Base-by-base conservation (phyloP, 2,797 vertebrate genomes). In the Pseudomugil tenellus region DNA sequence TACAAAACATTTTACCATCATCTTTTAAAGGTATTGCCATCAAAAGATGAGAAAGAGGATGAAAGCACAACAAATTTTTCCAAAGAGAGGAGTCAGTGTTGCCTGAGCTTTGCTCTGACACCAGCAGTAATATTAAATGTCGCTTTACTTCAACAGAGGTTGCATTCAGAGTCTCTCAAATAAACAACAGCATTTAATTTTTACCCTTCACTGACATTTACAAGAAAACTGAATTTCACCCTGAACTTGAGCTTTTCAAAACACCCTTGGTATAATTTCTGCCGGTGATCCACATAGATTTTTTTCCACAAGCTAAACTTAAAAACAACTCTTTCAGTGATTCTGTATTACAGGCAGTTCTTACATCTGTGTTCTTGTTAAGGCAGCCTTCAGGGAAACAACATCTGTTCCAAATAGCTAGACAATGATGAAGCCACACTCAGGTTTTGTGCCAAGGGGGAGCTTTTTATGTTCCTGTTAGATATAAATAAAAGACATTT, bases 151-250 rank as follows among this genome's bases (percentile, higher is more conserved):
- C 83, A 49, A 60, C 76, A 64, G 58, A 46, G 58, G 29, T 41
- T 54, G 46, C 58, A 74, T 80, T 81, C 43, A 64, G 23, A 1
- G 16, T 25, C 48, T 76, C 76, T 25, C 62, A 81, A 75, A 60
- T 28, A 26, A 73, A 77, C 70, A 73, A 59, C 64, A 58, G 35
- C 25, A 72, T 77, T 59, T 62, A 75, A 60, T 70, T n/a, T 59
- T 59, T 61, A 72, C 61, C 54, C 59, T 72, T 74, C 62, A 74
- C 69, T 57, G 19, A 60, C 57, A 55, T 61, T 63, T 58, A 41
- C 12, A 60, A 25, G 25, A 3, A 48, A 43, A 61, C 48, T 6
- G 3, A 10, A 51, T 26, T 31, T 66, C 11, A 23, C 26, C 49
- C 58, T 52, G 37, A 74, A 51, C 43, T n/a, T 51, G 9, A 54